These are phyloP conservation scores for Euschistus heros DNA, from an alignment of 1,140 invertebrate species.

Conservation along the genomic window DNA sequence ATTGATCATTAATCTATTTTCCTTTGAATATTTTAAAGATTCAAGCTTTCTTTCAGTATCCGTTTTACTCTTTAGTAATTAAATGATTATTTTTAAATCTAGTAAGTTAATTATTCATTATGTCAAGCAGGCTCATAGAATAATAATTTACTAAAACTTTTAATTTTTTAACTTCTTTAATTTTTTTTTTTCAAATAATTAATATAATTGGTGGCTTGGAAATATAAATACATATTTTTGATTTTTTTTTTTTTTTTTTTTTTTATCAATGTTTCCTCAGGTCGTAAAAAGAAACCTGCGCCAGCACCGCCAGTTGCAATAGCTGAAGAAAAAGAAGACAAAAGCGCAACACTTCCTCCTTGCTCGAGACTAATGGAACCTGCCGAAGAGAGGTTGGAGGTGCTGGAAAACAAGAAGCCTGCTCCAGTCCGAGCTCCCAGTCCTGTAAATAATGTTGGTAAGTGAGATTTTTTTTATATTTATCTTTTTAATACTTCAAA, in stretches of 20 bases:
- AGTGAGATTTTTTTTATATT: not conserved
- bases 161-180: too few species aligned
- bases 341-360: slow-evolving; percentile 22
- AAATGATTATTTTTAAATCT: too few species aligned
- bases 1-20: too few species aligned
- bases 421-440: not conserved
- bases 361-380: slow-evolving; percentile 9
- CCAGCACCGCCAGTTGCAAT: slow-evolving; percentile 28
- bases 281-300: slow-evolving; percentile 31
- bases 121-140: too few species aligned
- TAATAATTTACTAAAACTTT: too few species aligned
- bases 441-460: not conserved
- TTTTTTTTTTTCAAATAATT: too few species aligned
- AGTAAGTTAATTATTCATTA: too few species aligned
- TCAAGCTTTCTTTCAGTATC: too few species aligned
- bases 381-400: not conserved
- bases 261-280: slow-evolving; percentile 25
- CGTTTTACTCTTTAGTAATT: too few species aligned
- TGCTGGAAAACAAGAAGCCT: not conserved
- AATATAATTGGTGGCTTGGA: not conserved
- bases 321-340: slow-evolving; percentile 25
- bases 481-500: too few species aligned
- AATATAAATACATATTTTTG: not conserved
- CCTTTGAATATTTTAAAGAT: too few species aligned
- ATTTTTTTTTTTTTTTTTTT: not conserved